Evolutionary conservation across 1,140 invertebrate genomes (phyloP), one percentile per base, ranked within the genome.

Genomic region (Procambarus clarkii): DNA sequence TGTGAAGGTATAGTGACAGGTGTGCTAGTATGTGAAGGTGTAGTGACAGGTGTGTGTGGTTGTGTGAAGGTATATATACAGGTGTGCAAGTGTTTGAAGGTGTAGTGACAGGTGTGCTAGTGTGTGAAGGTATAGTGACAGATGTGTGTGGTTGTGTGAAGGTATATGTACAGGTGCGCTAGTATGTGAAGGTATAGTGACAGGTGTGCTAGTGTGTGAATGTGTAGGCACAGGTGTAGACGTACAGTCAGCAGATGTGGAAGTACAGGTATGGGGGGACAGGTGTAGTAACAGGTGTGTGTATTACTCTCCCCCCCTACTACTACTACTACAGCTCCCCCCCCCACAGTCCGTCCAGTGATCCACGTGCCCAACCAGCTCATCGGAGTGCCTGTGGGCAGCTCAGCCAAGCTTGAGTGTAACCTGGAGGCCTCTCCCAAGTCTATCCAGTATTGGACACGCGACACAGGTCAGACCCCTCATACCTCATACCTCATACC

Each of bases 361-460:
- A 92, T 93, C 86, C 94, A 94, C 94, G 95, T 95, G 48, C 95
- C 95, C 24, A 94, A 94, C 93, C 95, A 95, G 91, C 93, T 95
- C 44, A 94, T 95, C 15, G 94, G 94, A 9, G 94, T 94, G 2
- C 93, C 93, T 4, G 71, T 94, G 48, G 94, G 94, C 3, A 93
- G 94, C 45, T 93, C 94, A 45, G 94, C 94, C 3, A 92, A 93
- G 13, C 92, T 95, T 9, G 94, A 94, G 87, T 95, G 95, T 83
- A 94, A 94, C 86, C 93, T 95, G 11, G 95, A 95, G 92, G 94
- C 95, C 7, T 95, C 94, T 71, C 95, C 95, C 45, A 94, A 94
- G 78, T 94, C 94, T 58, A 93, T 94, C 50, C 95, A 94, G 86
- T 94, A 94, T 84, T 95, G 95, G 95, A 93, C 93, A 18, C 93